Percentiles rank a stretch among this genome's conserved stretches.
Evolutionary conservation across 2,797 vertebrate species (phyloP).

Genomic region (Mus minutoides): DNA sequence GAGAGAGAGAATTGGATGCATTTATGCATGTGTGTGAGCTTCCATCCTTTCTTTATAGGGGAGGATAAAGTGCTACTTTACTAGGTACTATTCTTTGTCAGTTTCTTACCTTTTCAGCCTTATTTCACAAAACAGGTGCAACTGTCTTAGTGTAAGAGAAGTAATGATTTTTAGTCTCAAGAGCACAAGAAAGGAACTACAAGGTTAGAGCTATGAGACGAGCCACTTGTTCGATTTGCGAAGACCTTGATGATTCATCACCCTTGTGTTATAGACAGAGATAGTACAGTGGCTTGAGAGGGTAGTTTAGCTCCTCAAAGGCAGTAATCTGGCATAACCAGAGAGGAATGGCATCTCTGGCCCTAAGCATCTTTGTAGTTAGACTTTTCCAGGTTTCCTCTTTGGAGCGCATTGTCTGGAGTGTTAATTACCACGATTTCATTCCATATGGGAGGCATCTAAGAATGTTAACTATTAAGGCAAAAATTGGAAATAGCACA

Average conservation of each 20-base stretch:
- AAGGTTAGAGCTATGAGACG: neutral
- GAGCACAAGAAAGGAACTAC: neutral
- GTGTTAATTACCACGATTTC: slow-evolving; percentile 24
- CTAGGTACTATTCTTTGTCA: neutral
- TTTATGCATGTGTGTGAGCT: neutral
- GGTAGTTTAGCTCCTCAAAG: neutral
- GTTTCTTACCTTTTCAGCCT: neutral
- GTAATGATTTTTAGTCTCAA: neutral
- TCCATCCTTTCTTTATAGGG: neutral
- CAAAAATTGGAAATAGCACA: neutral
- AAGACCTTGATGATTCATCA: neutral
- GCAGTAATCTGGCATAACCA: neutral
- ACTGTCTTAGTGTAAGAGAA: neutral
- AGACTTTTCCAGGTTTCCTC: neutral
- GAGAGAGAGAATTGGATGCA: too few species aligned
- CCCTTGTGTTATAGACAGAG: neutral
- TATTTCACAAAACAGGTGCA: neutral
- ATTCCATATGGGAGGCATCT: neutral
- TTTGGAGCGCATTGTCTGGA: neutral
- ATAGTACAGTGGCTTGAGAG: neutral
- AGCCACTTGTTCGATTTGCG: neutral
- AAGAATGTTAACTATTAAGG: neutral
- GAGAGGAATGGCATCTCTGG: neutral
- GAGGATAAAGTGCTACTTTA: neutral
- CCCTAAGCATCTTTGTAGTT: neutral